Evolutionary conservation across 2,113 vertebrate genomes (phyloP).

Genomic region (Megaptera novaeangliae): DNA sequence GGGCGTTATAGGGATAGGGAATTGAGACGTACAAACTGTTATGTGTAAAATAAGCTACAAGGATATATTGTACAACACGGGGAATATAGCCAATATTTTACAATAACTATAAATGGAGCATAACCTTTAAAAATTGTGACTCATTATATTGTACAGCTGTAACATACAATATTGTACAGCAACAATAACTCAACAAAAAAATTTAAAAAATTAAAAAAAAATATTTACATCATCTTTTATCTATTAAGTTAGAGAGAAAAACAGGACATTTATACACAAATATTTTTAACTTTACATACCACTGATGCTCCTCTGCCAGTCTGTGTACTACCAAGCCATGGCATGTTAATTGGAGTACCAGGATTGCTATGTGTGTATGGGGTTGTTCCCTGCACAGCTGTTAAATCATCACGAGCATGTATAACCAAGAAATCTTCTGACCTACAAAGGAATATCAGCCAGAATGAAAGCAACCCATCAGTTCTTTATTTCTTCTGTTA

Average conservation of each 20-base stretch:
- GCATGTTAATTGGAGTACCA: slow-evolving; percentile 97
- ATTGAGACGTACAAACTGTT: too few species aligned
- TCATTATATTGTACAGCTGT: too few species aligned
- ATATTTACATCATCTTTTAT: not conserved
- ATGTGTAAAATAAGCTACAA: too few species aligned
- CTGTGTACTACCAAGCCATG: slow-evolving; percentile 95
- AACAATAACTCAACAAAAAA: not conserved
- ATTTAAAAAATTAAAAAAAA: not conserved
- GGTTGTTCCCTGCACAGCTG: slow-evolving; percentile 90
- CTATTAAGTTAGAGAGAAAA: not conserved
- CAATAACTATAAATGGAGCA: too few species aligned
- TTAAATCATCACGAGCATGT: slow-evolving; percentile 91
- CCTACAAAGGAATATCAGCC: slow-evolving; percentile 73
- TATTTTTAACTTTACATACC: slow-evolving; percentile 82
- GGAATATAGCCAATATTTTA: too few species aligned
- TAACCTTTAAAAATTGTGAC: too few species aligned
- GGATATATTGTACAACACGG: too few species aligned
- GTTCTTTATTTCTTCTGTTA: not conserved
- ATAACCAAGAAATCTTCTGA: slow-evolving; percentile 95
- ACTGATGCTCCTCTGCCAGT: slow-evolving; percentile 96
- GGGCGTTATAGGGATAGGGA: too few species aligned
- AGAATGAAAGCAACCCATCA: slow-evolving; percentile 17
- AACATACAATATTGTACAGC: too few species aligned
- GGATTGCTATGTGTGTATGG: slow-evolving; percentile 96
- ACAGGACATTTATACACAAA: not conserved